A percentile compares a stretch with the other conserved stretches of the same genome.
Evolutionary conservation across 1,140 invertebrate species (phyloP).

Genomic region (Drosophila prosaltans): DNA sequence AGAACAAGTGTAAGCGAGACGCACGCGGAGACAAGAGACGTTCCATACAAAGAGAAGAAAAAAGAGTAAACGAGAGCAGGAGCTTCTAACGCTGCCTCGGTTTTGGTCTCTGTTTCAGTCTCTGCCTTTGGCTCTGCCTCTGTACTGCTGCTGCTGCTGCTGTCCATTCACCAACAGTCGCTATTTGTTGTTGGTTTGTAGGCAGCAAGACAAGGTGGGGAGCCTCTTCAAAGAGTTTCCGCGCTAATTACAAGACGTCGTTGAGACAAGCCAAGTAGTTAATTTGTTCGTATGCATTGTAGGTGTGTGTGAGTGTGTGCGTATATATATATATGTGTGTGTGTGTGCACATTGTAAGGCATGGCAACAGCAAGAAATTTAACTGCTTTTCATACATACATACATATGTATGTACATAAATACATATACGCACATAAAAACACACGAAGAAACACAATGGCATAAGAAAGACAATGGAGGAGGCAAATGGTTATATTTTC

Average conservation of each 20-base stretch:
- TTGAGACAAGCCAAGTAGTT: conserved; percentile 73
- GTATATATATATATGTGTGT: neutral
- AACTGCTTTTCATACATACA: conserved; percentile 1
- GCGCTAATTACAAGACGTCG: conserved; percentile 76
- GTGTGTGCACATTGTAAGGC: conserved; percentile 10
- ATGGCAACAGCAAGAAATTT: conserved; percentile 18
- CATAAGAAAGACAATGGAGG: conserved; percentile 2
- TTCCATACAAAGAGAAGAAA: conserved; percentile 12
- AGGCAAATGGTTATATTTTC: conserved; percentile 8
- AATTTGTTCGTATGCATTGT: conserved; percentile 61
- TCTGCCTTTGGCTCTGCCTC: neutral
- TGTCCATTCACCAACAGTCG: conserved; percentile 62
- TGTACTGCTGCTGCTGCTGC: neutral
- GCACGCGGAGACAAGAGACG: neutral
- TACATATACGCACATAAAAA: conserved; percentile 12
- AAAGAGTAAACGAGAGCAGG: conserved; percentile 24
- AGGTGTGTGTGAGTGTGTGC: conserved; percentile 7
- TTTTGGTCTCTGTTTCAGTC: too few species aligned
- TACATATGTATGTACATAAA: neutral
- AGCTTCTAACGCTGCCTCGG: neutral
- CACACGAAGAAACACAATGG: conserved; percentile 33
- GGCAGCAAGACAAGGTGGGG: conserved; percentile 4
- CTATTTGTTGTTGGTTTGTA: conserved; percentile 20
- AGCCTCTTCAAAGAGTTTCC: conserved; percentile 58
- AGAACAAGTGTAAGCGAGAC: conserved; percentile 22